Evolutionary conservation across 2,797 vertebrate genomes (phyloP), one percentile per base, ranked within the genome.

Genomic region (Pteronotus mesoamericanus): DNA sequence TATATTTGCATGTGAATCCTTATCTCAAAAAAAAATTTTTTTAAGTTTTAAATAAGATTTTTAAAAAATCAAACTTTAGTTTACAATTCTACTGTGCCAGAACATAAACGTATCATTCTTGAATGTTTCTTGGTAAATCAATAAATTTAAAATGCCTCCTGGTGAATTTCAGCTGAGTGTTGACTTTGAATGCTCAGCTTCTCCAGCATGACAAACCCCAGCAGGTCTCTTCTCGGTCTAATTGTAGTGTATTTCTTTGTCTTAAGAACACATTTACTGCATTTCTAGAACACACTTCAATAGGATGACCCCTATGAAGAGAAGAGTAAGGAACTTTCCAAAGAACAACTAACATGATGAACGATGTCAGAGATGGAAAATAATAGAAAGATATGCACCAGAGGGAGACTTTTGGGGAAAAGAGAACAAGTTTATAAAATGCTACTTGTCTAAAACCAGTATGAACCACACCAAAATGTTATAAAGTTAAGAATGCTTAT

Each of bases 391-490:
- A 93, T 64, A 57, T 68, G 37, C 46, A 86, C 24, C 57, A 32
- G 22, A 89, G 69, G 82, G 69, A 89, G 46, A 64, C 42, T 95
- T 86, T 59, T 2, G 21, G 16, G 24, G 10, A 53, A 96, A 84
- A 85, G 34, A 92, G 32, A 94, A 22, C 2, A 77, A n/a, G 18
- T 37, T 85, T 83, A 92, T 59, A 44, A 89, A 95, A 87, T 78
- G 51, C 18, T 72, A 39, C 57, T 71, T 86, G 64, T 90, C 86
- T 91, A 86, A 97, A 94, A 72, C 21, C 89, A 86, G 9, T 46
- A 88, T 37, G 87, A 92, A 95, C 34, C 22, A 88, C 29, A 77
- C 72, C 34, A 53, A 61, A 74, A 78, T 37, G 3, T 89, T 44
- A 64, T 42, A 83, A 64, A 86, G 22, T 84, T 89, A 74, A 92